Evolutionary conservation across 2,888 invertebrate species (phyloP).

Genomic region (Mactromeris polynyma): DNA sequence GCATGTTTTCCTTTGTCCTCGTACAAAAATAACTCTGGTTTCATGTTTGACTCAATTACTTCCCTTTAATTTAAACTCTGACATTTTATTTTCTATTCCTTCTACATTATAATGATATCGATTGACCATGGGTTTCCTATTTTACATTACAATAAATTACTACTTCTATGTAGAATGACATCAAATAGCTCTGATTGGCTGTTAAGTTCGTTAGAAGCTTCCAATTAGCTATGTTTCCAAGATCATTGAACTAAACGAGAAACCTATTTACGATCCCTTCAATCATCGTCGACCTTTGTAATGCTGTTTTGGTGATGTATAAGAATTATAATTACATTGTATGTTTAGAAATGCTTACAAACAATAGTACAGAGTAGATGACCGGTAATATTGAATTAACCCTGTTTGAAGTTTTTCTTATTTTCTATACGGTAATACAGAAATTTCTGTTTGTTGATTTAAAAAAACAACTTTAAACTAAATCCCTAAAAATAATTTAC

Average conservation of each 20-base stretch:
- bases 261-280: not conserved
- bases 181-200: not conserved
- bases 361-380: no score
- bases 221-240: not conserved
- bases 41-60: not conserved
- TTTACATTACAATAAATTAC: not conserved
- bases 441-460: no score
- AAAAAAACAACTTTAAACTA: no score
- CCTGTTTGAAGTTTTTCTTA: no score
- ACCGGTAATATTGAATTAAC: no score
- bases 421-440: no score
- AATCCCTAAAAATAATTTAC: no score
- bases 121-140: not conserved
- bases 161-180: not conserved
- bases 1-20: no score
- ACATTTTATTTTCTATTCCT: not conserved
- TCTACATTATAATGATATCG: not conserved
- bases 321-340: no score
- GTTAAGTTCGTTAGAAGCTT: not conserved
- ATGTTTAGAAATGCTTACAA: no score
- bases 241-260: not conserved
- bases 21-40: not conserved
- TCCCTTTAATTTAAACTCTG: not conserved
- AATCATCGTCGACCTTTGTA: no score
- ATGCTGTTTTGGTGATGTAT: no score